Evolutionary conservation across 1,140 invertebrate species (phyloP).

Genomic region (Anoplolepis gracilipes): DNA sequence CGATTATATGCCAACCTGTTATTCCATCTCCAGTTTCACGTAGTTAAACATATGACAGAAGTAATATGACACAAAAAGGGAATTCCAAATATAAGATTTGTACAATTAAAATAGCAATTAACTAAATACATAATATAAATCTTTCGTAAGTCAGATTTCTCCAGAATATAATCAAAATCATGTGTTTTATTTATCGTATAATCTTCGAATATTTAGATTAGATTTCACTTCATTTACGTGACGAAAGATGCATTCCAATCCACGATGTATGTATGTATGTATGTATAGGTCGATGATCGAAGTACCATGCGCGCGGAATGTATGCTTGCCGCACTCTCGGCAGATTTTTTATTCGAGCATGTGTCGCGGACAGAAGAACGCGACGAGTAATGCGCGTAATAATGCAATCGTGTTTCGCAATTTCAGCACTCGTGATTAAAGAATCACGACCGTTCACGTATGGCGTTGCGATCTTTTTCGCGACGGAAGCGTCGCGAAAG

Average conservation of each 20-base stretch:
- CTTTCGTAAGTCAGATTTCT: not conserved
- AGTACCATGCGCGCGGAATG: not conserved
- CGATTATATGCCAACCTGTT: not conserved
- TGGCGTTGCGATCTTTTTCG: not conserved
- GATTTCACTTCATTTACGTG: not conserved
- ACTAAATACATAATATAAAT: not conserved
- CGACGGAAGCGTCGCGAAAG: not conserved
- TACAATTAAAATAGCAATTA: not conserved
- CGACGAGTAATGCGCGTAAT: not conserved
- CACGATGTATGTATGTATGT: not conserved
- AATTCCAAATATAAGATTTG: constrained; percentile 13
- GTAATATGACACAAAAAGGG: constrained; percentile 41
- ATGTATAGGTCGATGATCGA: constrained; percentile 13
- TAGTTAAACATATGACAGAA: constrained; percentile 26
- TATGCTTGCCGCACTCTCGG: not conserved
- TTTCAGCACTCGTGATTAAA: not conserved
- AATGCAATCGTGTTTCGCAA: not conserved
- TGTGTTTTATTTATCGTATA: not conserved
- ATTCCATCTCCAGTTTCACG: constrained; percentile 25
- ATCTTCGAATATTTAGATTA: not conserved
- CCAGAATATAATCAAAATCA: not conserved
- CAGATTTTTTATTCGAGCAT: constrained; percentile 7
- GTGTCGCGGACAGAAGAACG: not conserved
- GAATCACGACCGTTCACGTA: no score
- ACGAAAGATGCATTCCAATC: constrained; percentile 12